Conservation (phyloP, 2,888 invertebrate genomes). For the Gymnoscelis rufifasciata region DNA sequence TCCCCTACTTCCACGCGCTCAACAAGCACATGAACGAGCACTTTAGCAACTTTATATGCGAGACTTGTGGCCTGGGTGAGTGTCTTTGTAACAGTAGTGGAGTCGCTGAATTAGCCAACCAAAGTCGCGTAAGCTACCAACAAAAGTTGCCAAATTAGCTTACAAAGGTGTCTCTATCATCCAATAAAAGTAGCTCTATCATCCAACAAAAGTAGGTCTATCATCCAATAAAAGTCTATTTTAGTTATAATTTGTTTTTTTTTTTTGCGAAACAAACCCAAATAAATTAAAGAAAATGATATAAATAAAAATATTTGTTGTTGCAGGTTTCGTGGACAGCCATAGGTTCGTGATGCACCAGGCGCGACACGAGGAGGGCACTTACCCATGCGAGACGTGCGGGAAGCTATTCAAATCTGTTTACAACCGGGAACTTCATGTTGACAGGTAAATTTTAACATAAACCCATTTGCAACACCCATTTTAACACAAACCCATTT, state of each 20-base stretch:
- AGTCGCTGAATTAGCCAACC: too few relatives aligned
- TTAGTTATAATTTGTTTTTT: too few relatives aligned
- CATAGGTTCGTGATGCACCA: conserved; percentile 64
- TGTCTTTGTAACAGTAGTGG: too few relatives aligned
- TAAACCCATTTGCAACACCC: too few relatives aligned
- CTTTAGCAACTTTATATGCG: conserved; percentile 66
- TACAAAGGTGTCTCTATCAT: too few relatives aligned
- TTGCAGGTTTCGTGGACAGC: conserved; percentile 41
- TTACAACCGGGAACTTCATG: conserved; percentile 48
- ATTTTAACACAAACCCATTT: too few relatives aligned
- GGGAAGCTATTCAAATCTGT: conserved; percentile 62
- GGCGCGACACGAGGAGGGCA: conserved; percentile 56
- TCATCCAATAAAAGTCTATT: too few relatives aligned
- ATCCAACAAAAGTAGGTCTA: too few relatives aligned
- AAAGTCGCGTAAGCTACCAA: too few relatives aligned
- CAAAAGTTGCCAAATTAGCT: too few relatives aligned
- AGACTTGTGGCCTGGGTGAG: conserved; percentile 61
- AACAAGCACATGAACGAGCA: conserved; percentile 71
- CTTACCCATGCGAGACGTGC: conserved; percentile 60
- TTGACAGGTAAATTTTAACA: conserved; percentile 28
- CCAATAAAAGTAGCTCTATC: too few relatives aligned
- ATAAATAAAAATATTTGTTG: background rate
- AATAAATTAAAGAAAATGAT: background rate
- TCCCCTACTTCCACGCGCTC: conserved; percentile 64
- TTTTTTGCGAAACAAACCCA: background rate